These are phyloP conservation scores for Nerophis lumbriciformis DNA, from an alignment of 2,113 vertebrate species.

Conservation along the genomic window DNA sequence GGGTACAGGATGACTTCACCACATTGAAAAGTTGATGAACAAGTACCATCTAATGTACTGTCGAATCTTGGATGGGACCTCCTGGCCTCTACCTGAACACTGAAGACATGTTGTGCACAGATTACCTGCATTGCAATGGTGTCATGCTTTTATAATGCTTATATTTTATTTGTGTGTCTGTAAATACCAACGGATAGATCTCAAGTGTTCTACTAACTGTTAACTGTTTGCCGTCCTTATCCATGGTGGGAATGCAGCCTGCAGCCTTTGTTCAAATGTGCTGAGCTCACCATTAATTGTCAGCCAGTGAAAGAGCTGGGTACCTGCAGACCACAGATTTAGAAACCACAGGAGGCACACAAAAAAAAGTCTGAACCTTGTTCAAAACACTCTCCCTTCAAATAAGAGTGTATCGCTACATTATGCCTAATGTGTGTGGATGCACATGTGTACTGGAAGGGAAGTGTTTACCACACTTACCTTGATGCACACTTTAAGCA, in stretches of 20 bases:
- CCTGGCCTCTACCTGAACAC: no score
- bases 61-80: no score
- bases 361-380: constrained; percentile 42
- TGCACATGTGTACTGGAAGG: not conserved
- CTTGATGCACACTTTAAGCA: not conserved
- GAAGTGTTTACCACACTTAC: not conserved
- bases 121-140: not conserved
- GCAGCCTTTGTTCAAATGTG: constrained; percentile 40
- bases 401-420: constrained; percentile 8
- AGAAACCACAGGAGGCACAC: constrained; percentile 46
- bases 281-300: constrained; percentile 43
- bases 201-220: constrained; percentile 34
- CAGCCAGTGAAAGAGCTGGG: constrained; percentile 30
- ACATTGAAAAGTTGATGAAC: no score
- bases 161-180: constrained; percentile 23
- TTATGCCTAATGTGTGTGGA: constrained; percentile 6
- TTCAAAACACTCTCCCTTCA: constrained; percentile 39
- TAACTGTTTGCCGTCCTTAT: constrained; percentile 44
- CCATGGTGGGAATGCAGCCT: constrained; percentile 21
- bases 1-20: no score
- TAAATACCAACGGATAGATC: constrained; percentile 19
- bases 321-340: constrained; percentile 52
- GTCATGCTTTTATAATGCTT: no score
- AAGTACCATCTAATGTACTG: no score
- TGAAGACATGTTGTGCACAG: no score